Evolutionary conservation across 2,113 vertebrate species (phyloP), one percentile per base, ranked within the genome.

Genomic region (Salvelinus sp.): DNA sequence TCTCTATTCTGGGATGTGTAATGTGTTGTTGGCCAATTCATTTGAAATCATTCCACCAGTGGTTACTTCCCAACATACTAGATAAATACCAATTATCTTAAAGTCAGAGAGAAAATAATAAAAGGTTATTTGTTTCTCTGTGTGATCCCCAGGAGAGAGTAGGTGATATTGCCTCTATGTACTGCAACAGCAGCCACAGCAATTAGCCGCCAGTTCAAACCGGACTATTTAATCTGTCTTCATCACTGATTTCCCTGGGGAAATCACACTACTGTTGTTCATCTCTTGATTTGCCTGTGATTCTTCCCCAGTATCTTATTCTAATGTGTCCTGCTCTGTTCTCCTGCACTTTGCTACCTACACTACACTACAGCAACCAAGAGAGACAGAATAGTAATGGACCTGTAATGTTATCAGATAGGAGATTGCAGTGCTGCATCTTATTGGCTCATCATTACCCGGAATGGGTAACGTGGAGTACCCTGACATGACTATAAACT

Each of bases 391-490:
- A 54, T 54, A 44, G 3, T 54, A 18, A 54, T 54, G 50, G 50
- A 54, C 50, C 50, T 54, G 50, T 14, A 54, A 54, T 54, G 50
- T 54, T 54, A 54, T 14, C 50, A 54, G 50, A 18, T 54, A 54
- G 50, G 50, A 54, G 13, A 54, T 16, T 54, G 50, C 50, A 54
- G 50, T 14, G 50, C 50, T 5, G 50, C 50, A 54, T 54, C 50
- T 54, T 54, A 18, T 54, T 14, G 12, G 50, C 50, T 54, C 50
- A 54, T 54, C 20, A 62, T 30, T 25, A 25, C 25, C 98, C 70
- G 98, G 98, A 77, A 95, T 99, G 72, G 97, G 98, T 22, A 93
- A 95, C 1, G 95, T 97, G 0, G 98, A 99, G 60, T 98, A 98
- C 87, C 95, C 96, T 20, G 95, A 97, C 91, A 91, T 96, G 86